Percentiles rank a stretch among this genome's conserved stretches.
Evolutionary conservation across 35 echinoderm and acorn worm species (phyloP).

Genomic region (Chiridota heheva): DNA sequence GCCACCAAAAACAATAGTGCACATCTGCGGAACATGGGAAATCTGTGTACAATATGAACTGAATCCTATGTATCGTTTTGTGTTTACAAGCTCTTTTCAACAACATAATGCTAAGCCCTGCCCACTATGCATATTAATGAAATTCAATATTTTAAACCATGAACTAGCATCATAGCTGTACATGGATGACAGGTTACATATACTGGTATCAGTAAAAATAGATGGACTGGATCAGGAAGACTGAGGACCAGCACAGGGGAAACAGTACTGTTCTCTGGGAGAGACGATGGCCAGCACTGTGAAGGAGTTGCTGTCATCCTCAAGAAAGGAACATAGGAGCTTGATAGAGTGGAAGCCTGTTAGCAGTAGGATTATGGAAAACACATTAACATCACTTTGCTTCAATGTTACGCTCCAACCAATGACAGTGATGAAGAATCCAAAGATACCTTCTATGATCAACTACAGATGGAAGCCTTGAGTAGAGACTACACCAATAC

Average conservation of each 20-base stretch:
- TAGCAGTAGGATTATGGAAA: conserved; percentile 12
- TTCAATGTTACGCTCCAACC: conserved; percentile 9
- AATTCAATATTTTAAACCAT: no score
- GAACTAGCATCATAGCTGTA: no score
- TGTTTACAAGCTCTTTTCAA: no score
- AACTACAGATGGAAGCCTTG: conserved; percentile 14
- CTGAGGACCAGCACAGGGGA: not conserved
- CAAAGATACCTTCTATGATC: conserved; percentile 25
- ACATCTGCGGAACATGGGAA: no score
- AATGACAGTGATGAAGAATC: conserved; percentile 6
- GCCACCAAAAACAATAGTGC: no score
- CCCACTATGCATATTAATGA: no score
- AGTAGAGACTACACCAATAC: conserved; percentile 14
- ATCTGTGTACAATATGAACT: no score
- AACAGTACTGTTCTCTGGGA: conserved; percentile 1
- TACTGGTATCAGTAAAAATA: conserved; percentile 31
- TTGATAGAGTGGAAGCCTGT: conserved; percentile 21
- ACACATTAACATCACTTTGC: not conserved
- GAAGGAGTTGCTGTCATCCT: conserved; percentile 15
- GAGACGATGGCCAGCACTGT: conserved; percentile 13
- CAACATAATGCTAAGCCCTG: no score
- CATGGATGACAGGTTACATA: no score
- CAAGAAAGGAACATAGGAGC: not conserved
- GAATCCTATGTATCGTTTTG: no score
- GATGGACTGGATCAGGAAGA: conserved; percentile 28